Conservation (phyloP, 2,113 vertebrate genomes). For the Oenanthe melanoleuca region DNA sequence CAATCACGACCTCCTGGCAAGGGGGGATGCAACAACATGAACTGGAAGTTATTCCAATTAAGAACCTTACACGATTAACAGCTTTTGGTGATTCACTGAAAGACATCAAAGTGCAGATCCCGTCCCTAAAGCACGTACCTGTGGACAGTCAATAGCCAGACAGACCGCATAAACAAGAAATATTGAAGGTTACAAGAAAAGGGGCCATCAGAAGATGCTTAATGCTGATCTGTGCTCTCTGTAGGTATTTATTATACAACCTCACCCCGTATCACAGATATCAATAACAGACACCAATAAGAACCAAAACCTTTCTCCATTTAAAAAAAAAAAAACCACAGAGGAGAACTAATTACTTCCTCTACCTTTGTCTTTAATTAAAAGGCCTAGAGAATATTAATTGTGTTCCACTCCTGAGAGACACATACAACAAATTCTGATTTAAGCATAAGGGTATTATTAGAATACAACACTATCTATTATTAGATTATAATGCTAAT, state of each 20-base stretch:
- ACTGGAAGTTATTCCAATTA: background rate
- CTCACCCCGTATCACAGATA: background rate
- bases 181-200: background rate
- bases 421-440: background rate
- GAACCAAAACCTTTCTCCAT: background rate
- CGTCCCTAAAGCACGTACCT: background rate
- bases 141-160: background rate
- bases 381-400: background rate
- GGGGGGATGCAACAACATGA: background rate
- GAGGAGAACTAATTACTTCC: background rate
- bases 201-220: rapidly evolving
- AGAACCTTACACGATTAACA: background rate
- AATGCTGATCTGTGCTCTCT: background rate
- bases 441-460: background rate
- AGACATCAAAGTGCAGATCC: background rate
- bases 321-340: background rate
- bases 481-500: background rate
- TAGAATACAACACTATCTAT: background rate
- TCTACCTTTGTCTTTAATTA: background rate
- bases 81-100: background rate
- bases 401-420: background rate
- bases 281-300: background rate
- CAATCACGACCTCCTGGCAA: background rate
- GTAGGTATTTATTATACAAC: background rate
- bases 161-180: background rate